Evolutionary conservation across 2,797 vertebrate genomes (phyloP).

Genomic region (Falco naumanni): DNA sequence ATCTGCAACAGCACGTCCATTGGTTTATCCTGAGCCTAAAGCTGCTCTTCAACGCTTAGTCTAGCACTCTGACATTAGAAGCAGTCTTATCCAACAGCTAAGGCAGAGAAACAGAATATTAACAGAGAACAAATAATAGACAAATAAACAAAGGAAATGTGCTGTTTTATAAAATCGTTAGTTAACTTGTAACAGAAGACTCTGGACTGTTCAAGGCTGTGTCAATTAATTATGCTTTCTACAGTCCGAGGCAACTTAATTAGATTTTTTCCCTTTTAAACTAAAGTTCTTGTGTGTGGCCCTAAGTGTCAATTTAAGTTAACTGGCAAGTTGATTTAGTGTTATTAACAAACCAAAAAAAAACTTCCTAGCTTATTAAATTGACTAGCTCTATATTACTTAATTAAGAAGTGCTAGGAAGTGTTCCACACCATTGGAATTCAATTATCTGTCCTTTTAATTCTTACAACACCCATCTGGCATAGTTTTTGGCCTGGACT

Average conservation of each 20-base stretch:
- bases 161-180: not conserved
- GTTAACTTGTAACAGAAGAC: not conserved
- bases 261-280: not conserved
- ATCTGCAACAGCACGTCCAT: not conserved
- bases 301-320: not conserved
- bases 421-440: not conserved
- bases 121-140: not conserved
- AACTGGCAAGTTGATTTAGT: not conserved
- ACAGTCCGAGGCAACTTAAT: not conserved
- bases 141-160: not conserved
- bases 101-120: not conserved
- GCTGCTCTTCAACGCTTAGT: not conserved
- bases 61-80: not conserved
- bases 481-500: not conserved
- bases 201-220: not conserved
- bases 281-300: not conserved
- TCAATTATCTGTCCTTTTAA: conserved; percentile 19
- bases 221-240: not conserved
- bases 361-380: not conserved
- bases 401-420: not conserved
- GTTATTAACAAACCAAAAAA: not conserved
- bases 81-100: not conserved
- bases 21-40: not conserved
- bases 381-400: not conserved
- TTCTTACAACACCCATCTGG: not conserved